Conservation (phyloP, 2,797 vertebrate genomes). For the Tamandua tetradactyla region DNA sequence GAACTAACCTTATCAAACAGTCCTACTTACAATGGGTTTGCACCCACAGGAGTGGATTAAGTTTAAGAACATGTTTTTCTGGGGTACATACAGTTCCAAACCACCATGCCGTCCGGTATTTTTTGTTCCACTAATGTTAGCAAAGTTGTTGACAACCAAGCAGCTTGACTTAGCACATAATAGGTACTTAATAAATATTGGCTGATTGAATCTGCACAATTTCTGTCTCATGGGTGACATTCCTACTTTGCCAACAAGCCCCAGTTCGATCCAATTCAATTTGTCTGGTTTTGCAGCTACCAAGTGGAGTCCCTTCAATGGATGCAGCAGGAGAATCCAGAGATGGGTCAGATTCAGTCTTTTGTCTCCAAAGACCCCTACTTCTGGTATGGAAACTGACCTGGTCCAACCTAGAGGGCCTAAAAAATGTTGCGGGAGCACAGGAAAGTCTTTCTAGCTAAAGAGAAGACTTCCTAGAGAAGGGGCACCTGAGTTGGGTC, state of each 20-base stretch:
- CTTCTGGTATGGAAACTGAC: neutral
- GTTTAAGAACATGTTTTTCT: too few relatives aligned
- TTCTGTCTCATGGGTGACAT: neutral
- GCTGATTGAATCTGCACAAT: neutral
- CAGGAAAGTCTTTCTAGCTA: neutral
- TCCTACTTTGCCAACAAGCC: neutral
- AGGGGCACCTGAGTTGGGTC: neutral
- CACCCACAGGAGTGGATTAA: too few relatives aligned
- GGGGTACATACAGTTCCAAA: too few relatives aligned
- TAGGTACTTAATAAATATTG: neutral
- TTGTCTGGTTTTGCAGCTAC: neutral
- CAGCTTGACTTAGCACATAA: neutral
- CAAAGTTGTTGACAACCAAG: neutral
- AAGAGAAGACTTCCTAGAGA: neutral
- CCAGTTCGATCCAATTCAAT: neutral
- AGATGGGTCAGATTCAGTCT: neutral
- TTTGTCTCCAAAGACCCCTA: neutral
- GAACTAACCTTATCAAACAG: too few relatives aligned
- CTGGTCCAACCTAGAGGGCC: neutral
- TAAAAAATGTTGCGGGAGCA: neutral
- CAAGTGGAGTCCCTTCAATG: neutral
- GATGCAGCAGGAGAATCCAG: neutral
- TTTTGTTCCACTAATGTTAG: neutral
- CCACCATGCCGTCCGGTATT: neutral
- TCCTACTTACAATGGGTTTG: too few relatives aligned